Evolutionary conservation across 2,113 vertebrate species (phyloP).

Genomic region (Martes martes): DNA sequence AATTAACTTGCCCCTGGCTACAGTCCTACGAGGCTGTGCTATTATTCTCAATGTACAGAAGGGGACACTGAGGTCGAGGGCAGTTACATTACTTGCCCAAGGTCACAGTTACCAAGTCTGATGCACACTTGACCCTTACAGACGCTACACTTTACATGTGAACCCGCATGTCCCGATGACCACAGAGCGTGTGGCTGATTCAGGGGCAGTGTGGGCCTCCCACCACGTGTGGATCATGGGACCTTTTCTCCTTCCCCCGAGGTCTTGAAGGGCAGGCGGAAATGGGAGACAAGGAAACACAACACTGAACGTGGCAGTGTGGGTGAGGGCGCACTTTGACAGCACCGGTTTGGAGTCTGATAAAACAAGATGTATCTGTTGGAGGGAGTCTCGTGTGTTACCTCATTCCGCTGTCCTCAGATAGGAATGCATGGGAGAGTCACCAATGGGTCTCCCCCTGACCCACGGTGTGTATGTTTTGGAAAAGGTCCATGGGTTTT

Average conservation of each 20-base stretch:
- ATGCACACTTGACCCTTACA: background rate
- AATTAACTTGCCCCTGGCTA: fast-evolving
- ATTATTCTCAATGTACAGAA: background rate
- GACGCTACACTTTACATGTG: background rate
- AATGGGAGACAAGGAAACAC: background rate
- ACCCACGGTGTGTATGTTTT: background rate
- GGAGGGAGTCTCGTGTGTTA: background rate
- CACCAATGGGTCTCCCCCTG: background rate
- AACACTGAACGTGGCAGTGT: background rate
- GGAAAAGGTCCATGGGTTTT: background rate
- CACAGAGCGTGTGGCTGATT: background rate
- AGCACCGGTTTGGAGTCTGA: background rate
- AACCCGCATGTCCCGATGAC: background rate
- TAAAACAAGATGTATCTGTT: background rate
- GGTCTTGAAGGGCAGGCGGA: background rate
- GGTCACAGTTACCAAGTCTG: background rate
- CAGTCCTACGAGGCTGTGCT: fast-evolving
- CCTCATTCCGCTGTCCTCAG: background rate
- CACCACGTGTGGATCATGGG: too few species aligned
- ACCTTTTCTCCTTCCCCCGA: background rate
- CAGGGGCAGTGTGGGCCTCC: fast-evolving
- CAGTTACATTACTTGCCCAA: background rate
- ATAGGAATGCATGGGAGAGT: background rate
- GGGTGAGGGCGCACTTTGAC: background rate
- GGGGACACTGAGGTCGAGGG: background rate